phyloP scores from a whole-genome alignment of 1,140 invertebrate genomes.

The Drosophila nebulosa region DNA sequence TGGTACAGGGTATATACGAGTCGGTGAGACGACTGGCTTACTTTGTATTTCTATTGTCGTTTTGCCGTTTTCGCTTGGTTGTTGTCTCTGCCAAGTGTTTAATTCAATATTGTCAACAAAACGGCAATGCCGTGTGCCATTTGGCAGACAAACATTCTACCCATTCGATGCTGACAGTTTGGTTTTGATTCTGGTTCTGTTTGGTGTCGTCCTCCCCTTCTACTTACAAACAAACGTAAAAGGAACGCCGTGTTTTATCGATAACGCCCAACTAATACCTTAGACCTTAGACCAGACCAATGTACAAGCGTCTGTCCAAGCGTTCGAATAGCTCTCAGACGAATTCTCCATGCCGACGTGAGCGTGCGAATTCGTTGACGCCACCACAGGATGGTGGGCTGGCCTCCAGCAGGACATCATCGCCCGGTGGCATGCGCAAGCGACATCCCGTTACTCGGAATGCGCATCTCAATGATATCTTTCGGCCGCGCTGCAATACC shows the following conservation, averaged over 20 bases:
- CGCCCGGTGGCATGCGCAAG: conserved; percentile 20
- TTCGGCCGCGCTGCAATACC: conserved; percentile 52
- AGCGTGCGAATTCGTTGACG: conserved; percentile 39
- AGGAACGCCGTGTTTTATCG: conserved; percentile 27
- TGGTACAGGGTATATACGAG: no score
- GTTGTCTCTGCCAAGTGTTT: conserved; percentile 11
- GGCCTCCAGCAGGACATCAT: background rate
- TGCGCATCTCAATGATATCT: conserved; percentile 31
- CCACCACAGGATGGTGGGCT: conserved; percentile 26
- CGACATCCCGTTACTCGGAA: conserved; percentile 11
- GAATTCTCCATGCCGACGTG: conserved; percentile 9
- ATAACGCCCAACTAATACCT: background rate
- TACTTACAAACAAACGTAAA: no score
- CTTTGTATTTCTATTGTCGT: background rate
- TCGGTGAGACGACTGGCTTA: no score
- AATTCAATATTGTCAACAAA: conserved; percentile 12
- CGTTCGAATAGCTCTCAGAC: background rate
- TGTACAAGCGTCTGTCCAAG: conserved; percentile 12
- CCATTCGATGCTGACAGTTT: conserved; percentile 5
- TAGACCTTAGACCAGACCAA: no score
- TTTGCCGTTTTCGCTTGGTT: background rate
- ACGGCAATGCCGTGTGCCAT: conserved; percentile 3
- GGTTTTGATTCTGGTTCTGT: background rate
- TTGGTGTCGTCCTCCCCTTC: background rate
- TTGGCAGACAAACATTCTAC: background rate